A percentile compares a stretch with the other conserved stretches of the same genome.
Conservation (phyloP, 2,113 vertebrate genomes). For the Eptesicus fuscus region DNA sequence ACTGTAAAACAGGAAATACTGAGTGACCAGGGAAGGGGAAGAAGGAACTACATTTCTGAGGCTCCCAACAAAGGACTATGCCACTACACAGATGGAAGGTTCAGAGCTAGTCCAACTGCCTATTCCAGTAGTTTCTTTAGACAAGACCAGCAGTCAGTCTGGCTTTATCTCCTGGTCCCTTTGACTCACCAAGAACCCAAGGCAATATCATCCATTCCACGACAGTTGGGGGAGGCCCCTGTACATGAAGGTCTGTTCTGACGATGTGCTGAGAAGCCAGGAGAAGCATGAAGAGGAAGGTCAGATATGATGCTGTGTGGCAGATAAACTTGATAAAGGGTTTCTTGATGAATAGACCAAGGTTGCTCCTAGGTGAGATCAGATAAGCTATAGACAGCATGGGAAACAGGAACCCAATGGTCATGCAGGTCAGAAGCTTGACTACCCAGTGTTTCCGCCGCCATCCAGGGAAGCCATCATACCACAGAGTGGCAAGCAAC, state of each 20-base stretch:
- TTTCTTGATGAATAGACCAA: constrained; percentile 97
- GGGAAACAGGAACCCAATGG: constrained; percentile 94
- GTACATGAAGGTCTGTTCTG: constrained; percentile 95
- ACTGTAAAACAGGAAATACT: neutral
- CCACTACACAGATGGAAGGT: neutral
- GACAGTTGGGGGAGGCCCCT: constrained; percentile 94
- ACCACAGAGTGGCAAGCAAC: constrained; percentile 96
- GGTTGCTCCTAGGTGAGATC: constrained; percentile 93
- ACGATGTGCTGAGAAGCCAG: constrained; percentile 97
- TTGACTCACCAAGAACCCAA: constrained; percentile 93
- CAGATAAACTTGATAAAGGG: constrained; percentile 99
- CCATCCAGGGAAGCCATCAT: constrained; percentile 98
- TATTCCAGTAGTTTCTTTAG: neutral
- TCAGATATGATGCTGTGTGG: constrained; percentile 97
- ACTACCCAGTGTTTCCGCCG: constrained; percentile 95
- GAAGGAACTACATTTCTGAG: constrained; percentile 29
- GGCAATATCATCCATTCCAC: constrained; percentile 99
- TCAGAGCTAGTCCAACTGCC: neutral
- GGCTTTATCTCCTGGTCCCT: neutral
- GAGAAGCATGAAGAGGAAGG: constrained; percentile 96
- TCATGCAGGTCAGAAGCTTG: constrained; percentile 96
- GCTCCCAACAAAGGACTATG: neutral
- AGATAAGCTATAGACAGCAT: constrained; percentile 94
- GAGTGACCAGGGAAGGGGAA: neutral
- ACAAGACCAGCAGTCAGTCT: neutral